Percentiles rank a stretch among this genome's conserved stretches.
These are phyloP conservation scores for Macrotrachela quadricornifera DNA, from an alignment of 1,140 invertebrate species.

Conservation along the genomic window DNA sequence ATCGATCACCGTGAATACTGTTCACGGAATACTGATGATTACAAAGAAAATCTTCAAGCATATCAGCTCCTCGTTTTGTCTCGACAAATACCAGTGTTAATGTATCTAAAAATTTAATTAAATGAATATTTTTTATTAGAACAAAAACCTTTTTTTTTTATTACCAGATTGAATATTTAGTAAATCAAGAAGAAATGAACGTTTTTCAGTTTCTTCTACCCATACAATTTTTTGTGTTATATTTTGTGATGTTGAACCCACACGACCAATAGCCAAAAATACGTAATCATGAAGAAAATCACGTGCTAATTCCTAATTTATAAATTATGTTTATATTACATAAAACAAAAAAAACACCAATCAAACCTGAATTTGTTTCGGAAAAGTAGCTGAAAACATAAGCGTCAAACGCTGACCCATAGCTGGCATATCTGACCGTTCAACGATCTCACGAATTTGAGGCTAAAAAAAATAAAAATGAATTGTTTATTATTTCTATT, in stretches of 20 bases:
- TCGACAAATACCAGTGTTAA: constrained; percentile 92
- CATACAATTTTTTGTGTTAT: constrained; percentile 95
- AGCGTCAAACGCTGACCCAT: constrained; percentile 74
- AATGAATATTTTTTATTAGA: too few relatives aligned
- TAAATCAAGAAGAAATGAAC: constrained; percentile 78
- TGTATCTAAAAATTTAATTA: constrained; percentile 14
- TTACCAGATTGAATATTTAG: constrained; percentile 39
- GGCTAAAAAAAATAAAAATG: constrained; percentile 31
- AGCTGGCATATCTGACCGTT: constrained; percentile 35
- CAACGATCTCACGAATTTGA: constrained; percentile 50
- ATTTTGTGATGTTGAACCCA: constrained; percentile 96
- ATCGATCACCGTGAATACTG: constrained; percentile 91
- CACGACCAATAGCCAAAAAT: constrained; percentile 90
- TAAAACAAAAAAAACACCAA: too few relatives aligned
- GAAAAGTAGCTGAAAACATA: constrained; percentile 99
- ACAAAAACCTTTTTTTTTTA: too few relatives aligned
- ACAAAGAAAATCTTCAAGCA: constrained; percentile 71
- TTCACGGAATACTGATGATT: constrained; percentile 74
- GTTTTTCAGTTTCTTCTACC: constrained; percentile 90
- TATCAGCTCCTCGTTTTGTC: constrained; percentile 91
- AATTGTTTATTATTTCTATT: too few relatives aligned
- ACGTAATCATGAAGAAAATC: constrained; percentile 97
- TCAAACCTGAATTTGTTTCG: constrained; percentile 68
- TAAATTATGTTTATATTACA: too few relatives aligned
- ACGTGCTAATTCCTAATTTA: constrained; percentile 43